Evolutionary conservation across 2,888 invertebrate genomes (phyloP), one percentile per base, ranked within the genome.

Genomic region (Sylvicola cinctus): DNA sequence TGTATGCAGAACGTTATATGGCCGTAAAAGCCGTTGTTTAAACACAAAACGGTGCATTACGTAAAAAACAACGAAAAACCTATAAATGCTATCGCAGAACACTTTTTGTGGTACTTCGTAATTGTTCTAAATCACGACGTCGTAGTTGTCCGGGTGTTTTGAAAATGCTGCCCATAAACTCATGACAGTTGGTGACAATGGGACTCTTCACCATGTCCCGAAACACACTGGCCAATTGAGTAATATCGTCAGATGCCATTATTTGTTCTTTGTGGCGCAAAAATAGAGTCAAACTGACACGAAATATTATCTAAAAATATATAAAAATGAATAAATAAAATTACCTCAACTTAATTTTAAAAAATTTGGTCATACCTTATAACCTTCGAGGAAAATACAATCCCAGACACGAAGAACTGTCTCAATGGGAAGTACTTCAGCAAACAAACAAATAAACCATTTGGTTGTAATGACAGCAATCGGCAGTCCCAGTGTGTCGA

Each of bases 361-460:
- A 17, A 17, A 28, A 17, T 11, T 27, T 10, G 6, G n/a, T 32
- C 3, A 31, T 41, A 49, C 55, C 45, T 91, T 91, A 38, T 80
- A 81, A 29, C 93, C 93, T 58, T 95, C 93, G 46, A 80, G 78
- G 61, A 95, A 91, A 38, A 93, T 61, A 50, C 90, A 88, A 58
- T 95, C 93, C 91, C 93, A 93, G 58, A 93, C 80, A 48, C 93
- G 67, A 15, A 91, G 62, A 29, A 90, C 88, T 6, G 93, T 93
- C 71, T 93, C 91, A 38, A 83, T 76, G 1, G 91, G 91, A 39
- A 93, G 64, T 35, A 90, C 88, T 63, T 93, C 91, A 34, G 85
- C 83, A 59, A 79, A 91, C 33, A 91, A 63, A 51, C 91, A 93
- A 45, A 93, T 79, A 52, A 93, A 90, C 91, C 91, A 93, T 61